These are phyloP conservation scores for Clanis bilineata DNA, from an alignment of 2,888 invertebrate species.

Conservation along the genomic window DNA sequence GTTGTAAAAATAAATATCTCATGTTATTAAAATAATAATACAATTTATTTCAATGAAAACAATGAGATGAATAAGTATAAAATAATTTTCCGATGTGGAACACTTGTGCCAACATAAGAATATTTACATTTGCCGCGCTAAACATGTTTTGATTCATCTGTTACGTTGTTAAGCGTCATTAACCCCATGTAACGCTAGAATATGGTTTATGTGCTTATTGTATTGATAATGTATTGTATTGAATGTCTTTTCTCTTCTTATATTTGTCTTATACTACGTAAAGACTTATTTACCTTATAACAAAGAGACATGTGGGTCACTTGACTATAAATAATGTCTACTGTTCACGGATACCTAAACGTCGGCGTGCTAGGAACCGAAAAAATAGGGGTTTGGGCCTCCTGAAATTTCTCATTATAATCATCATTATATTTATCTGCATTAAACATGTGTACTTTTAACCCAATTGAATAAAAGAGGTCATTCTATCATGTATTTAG, in stretches of 20 bases:
- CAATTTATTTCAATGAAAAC: not conserved
- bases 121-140: conserved; percentile 27
- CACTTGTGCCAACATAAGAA: conserved; percentile 41
- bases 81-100: conserved; percentile 29
- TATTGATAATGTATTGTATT: not conserved
- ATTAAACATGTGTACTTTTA: no score
- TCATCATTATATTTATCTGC: no score
- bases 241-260: not conserved
- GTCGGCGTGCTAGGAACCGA: no score
- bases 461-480: no score
- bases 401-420: no score
- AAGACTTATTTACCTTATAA: no score
- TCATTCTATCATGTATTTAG: no score
- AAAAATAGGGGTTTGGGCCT: no score
- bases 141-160: conserved; percentile 45
- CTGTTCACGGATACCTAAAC: no score
- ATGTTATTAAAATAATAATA: not conserved
- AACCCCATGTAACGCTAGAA: conserved; percentile 24
- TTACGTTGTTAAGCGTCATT: conserved; percentile 29
- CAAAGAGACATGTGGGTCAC: no score
- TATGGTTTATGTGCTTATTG: not conserved
- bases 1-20: no score
- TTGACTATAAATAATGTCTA: no score
- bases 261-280: not conserved
- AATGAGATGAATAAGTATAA: conserved; percentile 32